These are phyloP conservation scores for Scaptomyza hsui DNA, from an alignment of 1,140 invertebrate species.

Conservation along the genomic window DNA sequence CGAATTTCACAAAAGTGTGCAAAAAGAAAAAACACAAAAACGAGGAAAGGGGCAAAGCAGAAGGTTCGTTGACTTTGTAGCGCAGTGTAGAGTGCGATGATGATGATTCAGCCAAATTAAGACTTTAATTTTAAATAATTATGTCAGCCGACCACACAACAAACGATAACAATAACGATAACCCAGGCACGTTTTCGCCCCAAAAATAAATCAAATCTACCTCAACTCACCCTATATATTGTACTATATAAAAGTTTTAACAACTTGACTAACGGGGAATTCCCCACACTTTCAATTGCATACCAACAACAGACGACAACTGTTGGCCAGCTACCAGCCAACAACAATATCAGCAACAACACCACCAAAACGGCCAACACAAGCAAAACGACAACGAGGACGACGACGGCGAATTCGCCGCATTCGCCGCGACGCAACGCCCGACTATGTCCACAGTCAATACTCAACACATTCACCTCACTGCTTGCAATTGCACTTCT, in stretches of 20 bases:
- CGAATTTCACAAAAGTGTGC: conserved; percentile 70
- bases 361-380: conserved; percentile 62
- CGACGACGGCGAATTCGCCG: conserved; percentile 27
- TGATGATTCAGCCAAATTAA: conserved; percentile 69
- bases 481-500: conserved; percentile 42
- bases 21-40: conserved; percentile 21
- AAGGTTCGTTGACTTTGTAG: conserved; percentile 71
- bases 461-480: conserved; percentile 2
- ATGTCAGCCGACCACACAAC: conserved; percentile 57
- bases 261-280: conserved; percentile 48
- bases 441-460: conserved; percentile 22
- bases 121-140: conserved; percentile 76
- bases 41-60: no score
- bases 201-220: no score
- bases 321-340: conserved; percentile 48
- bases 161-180: conserved; percentile 37
- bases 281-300: conserved; percentile 36
- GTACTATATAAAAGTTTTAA: no score
- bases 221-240: conserved; percentile 1
- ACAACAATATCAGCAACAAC: conserved; percentile 20
- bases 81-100: conserved; percentile 38
- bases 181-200: background rate
- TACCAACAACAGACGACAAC: conserved; percentile 51
- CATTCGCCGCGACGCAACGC: conserved; percentile 24
- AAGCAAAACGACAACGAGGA: conserved; percentile 35